Percentiles rank a stretch among this genome's conserved stretches.
Evolutionary conservation across 92 coral and sea anemone genomes (phyloP).

Genomic region (Plumapathes pennacea): DNA sequence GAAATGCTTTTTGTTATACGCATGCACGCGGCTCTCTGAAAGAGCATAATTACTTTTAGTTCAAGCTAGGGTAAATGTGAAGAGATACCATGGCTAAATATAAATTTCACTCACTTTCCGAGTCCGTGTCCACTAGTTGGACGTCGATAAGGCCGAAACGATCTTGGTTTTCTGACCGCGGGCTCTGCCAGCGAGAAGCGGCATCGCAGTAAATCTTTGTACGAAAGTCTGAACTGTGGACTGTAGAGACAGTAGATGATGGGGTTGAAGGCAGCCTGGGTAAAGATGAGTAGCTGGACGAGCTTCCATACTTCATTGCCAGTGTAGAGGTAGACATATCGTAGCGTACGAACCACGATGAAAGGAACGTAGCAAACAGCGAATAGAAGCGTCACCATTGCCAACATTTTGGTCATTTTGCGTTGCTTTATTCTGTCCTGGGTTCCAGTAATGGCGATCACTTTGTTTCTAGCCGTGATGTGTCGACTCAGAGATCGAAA

Average conservation of each 20-base stretch:
- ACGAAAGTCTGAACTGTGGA: conserved; percentile 60
- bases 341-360: conserved; percentile 42
- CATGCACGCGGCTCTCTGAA: too few relatives aligned
- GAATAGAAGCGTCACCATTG: conserved; percentile 50
- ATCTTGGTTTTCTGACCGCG: too few relatives aligned
- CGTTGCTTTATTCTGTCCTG: conserved; percentile 31
- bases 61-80: too few relatives aligned
- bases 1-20: too few relatives aligned
- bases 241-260: conserved; percentile 64
- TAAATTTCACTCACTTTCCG: too few relatives aligned
- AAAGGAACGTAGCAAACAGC: conserved; percentile 60
- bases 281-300: conserved; percentile 45
- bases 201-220: conserved; percentile 52
- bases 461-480: conserved; percentile 2
- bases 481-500: conserved; percentile 10
- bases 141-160: too few relatives aligned
- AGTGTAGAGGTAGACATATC: conserved; percentile 35
- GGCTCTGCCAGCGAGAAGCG: too few relatives aligned
- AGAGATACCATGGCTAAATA: too few relatives aligned
- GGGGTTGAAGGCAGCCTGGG: conserved; percentile 57
- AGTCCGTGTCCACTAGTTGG: too few relatives aligned
- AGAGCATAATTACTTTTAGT: too few relatives aligned
- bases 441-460: conserved; percentile 8
- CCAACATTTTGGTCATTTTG: conserved; percentile 64
- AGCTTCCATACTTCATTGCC: conserved; percentile 54